Conservation (phyloP, 2,888 invertebrate species). For the Crematogaster levior region DNA sequence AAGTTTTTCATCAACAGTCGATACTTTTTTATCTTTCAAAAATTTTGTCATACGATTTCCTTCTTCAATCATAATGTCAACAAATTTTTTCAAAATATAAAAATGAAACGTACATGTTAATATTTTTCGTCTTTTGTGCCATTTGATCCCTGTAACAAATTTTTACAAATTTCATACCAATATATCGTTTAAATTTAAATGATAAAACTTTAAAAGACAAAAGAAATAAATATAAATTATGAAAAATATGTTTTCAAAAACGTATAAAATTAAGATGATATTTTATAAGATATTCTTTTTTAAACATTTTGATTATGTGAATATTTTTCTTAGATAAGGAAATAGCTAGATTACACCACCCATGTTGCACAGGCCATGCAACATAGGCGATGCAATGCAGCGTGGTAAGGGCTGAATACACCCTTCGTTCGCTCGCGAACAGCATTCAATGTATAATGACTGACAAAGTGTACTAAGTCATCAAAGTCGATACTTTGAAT, state of each 20-base stretch:
- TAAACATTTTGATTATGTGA: too few relatives aligned
- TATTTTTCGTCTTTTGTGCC: conserved; percentile 88
- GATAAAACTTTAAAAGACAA: too few relatives aligned
- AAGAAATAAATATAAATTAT: too few relatives aligned
- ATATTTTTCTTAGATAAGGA: too few relatives aligned
- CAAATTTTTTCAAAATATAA: conserved; percentile 87
- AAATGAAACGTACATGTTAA: conserved; percentile 90
- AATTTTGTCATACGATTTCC: conserved; percentile 81
- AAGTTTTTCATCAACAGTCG: conserved; percentile 86
- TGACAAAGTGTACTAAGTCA: conserved; percentile 87
- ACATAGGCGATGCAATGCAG: too few relatives aligned
- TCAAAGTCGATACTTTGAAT: conserved; percentile 79
- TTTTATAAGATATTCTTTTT: too few relatives aligned
- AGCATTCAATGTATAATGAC: conserved; percentile 89
- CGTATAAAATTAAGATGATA: too few relatives aligned
- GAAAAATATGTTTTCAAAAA: too few relatives aligned
- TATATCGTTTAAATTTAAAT: background rate
- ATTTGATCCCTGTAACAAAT: conserved; percentile 86
- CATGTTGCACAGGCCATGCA: too few relatives aligned
- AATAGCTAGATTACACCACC: too few relatives aligned
- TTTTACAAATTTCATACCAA: background rate
- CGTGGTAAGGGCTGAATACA: too few relatives aligned
- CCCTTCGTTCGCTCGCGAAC: too few relatives aligned
- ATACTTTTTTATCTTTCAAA: conserved; percentile 77
- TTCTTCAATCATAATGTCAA: conserved; percentile 85